Percentiles rank a stretch among this genome's conserved stretches.
Conservation (phyloP, 1,140 invertebrate species). For the Zaprionus nigranus region DNA sequence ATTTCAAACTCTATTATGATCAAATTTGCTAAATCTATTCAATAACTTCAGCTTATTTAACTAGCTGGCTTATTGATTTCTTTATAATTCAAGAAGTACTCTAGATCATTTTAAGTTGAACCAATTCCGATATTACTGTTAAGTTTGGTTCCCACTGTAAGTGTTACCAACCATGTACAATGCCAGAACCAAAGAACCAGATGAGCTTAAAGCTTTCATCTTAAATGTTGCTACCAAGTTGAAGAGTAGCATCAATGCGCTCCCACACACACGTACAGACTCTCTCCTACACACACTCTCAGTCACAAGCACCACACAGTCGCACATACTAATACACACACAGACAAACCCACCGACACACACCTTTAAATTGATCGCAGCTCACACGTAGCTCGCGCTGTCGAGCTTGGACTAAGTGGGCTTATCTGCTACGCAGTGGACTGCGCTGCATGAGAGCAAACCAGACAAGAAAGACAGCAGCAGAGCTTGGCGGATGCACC, state of each 20-base stretch:
- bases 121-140: neutral
- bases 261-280: neutral
- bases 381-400: conserved; percentile 5
- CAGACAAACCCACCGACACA: conserved; percentile 7
- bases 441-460: neutral
- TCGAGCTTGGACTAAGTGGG: conserved; percentile 9
- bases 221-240: conserved; percentile 4
- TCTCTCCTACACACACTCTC: neutral
- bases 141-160: conserved; percentile 10
- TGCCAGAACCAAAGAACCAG: no score
- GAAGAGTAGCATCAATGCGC: neutral
- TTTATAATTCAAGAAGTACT: neutral
- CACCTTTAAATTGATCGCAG: neutral
- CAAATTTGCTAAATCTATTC: neutral
- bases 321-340: neutral
- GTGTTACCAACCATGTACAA: neutral
- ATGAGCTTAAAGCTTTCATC: conserved; percentile 37
- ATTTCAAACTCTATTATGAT: neutral
- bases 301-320: neutral
- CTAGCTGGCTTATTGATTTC: neutral
- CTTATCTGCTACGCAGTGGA: conserved; percentile 11
- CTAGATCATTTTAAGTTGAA: neutral
- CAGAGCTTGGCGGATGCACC: conserved; percentile 10
- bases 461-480: conserved; percentile 13
- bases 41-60: neutral